These are phyloP conservation scores for Cerastoderma edule DNA, from an alignment of 2,888 invertebrate species.

Conservation along the genomic window DNA sequence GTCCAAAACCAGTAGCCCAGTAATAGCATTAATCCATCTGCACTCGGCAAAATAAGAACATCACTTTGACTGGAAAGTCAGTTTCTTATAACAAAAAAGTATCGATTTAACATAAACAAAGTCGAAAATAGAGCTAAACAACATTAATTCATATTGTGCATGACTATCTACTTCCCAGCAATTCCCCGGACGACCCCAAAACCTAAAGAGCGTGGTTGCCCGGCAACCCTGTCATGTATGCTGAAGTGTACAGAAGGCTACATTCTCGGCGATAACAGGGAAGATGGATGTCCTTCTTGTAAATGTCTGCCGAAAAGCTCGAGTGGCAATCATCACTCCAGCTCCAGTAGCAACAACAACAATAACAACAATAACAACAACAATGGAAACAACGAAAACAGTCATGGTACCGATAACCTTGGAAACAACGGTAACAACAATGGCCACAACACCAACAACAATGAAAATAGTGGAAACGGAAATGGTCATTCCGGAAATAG, in stretches of 20 bases:
- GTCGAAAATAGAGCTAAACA: too few species aligned
- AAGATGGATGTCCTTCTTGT: conserved; percentile 56
- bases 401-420: background rate
- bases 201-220: conserved; percentile 37
- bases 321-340: background rate
- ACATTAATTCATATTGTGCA: too few species aligned
- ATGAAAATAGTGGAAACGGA: conserved; percentile 23
- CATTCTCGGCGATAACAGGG: conserved; percentile 51
- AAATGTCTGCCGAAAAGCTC: conserved; percentile 43
- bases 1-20: too few species aligned
- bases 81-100: too few species aligned
- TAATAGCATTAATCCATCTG: too few species aligned
- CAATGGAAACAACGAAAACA: conserved; percentile 1
- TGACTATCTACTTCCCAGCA: conserved; percentile 1
- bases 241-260: conserved; percentile 58
- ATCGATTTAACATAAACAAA: too few species aligned
- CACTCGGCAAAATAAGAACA: too few species aligned
- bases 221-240: conserved; percentile 55
- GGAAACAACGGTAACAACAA: conserved; percentile 6
- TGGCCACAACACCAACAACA: too few species aligned
- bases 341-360: conserved; percentile 4
- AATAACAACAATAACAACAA: conserved; percentile 14
- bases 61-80: too few species aligned
- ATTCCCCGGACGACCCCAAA: conserved; percentile 35
- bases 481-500: conserved; percentile 5